These are phyloP conservation scores for Boloria euphrosyne DNA, from an alignment of 2,888 invertebrate species.

Conservation along the genomic window DNA sequence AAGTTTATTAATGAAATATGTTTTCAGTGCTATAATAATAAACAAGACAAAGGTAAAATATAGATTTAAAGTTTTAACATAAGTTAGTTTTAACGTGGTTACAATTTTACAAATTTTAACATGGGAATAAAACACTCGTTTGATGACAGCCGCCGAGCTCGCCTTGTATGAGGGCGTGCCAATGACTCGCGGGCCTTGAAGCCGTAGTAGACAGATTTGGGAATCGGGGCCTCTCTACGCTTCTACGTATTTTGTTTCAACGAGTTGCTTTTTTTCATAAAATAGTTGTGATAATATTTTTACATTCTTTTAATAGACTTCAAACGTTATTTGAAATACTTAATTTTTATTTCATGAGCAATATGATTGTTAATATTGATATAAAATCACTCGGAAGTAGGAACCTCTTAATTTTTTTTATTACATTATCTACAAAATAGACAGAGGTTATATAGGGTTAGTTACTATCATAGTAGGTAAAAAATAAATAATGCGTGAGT, in stretches of 20 bases:
- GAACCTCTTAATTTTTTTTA: no score
- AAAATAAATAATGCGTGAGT: no score
- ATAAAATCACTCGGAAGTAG: no score
- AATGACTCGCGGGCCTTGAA: slow-evolving; percentile 74
- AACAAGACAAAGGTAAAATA: not conserved
- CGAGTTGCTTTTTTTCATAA: slow-evolving; percentile 24
- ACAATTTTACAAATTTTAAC: slow-evolving; percentile 10
- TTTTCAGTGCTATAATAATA: no score
- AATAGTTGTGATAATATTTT: not conserved
- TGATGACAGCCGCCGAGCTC: slow-evolving; percentile 51
- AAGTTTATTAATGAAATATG: no score
- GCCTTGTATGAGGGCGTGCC: slow-evolving; percentile 56
- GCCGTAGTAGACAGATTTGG: slow-evolving; percentile 52
- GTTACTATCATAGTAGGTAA: no score
- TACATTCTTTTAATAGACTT: no score
- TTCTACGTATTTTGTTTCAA: slow-evolving; percentile 32
- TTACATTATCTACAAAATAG: no score
- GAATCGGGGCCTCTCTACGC: slow-evolving; percentile 44
- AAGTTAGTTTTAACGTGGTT: not conserved
- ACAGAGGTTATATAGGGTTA: no score
- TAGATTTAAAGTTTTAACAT: slow-evolving; percentile 1
- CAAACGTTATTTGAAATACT: no score
- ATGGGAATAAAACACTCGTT: slow-evolving; percentile 44
- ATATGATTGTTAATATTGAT: no score
- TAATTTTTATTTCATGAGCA: no score